Percentiles rank a stretch among this genome's conserved stretches.
phyloP scores from a whole-genome alignment of 2,888 invertebrate species.

The Monopis laevigella region DNA sequence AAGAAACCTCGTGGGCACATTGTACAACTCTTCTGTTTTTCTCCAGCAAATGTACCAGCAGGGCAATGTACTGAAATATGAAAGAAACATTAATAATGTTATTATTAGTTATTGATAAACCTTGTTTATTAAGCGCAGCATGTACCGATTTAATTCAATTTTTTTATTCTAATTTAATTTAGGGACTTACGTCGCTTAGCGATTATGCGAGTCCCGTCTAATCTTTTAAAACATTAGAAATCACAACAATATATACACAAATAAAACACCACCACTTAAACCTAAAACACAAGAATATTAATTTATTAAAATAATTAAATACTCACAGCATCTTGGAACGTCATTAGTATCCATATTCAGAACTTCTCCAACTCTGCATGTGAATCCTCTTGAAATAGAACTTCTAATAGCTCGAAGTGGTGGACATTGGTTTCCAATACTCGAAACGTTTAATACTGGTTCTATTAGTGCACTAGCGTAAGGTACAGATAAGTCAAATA shows the following conservation, averaged over 20 bases:
- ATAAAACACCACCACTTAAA: too few relatives aligned
- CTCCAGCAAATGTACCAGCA: conserved; percentile 92
- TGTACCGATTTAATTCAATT: too few relatives aligned
- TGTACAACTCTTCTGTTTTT: conserved; percentile 90
- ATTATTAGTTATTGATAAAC: background rate
- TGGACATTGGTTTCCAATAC: conserved; percentile 93
- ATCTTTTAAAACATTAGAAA: too few relatives aligned
- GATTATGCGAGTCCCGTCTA: too few relatives aligned
- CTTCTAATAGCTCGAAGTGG: conserved; percentile 88
- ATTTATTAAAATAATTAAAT: conserved; percentile 13
- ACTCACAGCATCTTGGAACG: conserved; percentile 91
- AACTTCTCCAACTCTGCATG: conserved; percentile 93
- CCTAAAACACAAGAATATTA: background rate
- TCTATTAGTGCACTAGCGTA: conserved; percentile 91
- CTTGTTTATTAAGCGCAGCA: too few relatives aligned
- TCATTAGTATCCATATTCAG: conserved; percentile 92
- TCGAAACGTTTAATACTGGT: conserved; percentile 86
- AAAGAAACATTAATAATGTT: conserved; percentile 12
- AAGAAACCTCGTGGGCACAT: conserved; percentile 93
- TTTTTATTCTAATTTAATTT: too few relatives aligned
- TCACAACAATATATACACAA: too few relatives aligned
- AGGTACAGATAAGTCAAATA: conserved; percentile 93
- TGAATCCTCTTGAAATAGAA: conserved; percentile 87
- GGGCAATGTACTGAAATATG: conserved; percentile 88
- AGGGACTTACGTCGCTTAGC: too few relatives aligned